A percentile compares a stretch with the other conserved stretches of the same genome.
These are phyloP conservation scores for Thelaira solivaga DNA, from an alignment of 2,888 invertebrate species.

Conservation along the genomic window DNA sequence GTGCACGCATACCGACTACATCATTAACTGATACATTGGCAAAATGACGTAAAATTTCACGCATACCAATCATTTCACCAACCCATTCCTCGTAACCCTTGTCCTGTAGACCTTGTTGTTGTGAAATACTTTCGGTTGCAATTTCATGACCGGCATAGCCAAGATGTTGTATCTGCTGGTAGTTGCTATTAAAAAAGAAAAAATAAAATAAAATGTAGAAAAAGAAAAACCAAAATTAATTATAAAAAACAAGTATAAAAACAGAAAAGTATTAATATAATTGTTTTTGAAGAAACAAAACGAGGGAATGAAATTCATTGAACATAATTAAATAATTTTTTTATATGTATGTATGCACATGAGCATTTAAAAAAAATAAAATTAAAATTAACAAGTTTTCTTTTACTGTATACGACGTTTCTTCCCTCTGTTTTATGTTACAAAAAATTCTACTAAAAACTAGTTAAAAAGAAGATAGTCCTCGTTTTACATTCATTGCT, in stretches of 20 bases:
- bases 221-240: conserved; percentile 27
- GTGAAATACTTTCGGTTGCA: conserved; percentile 81
- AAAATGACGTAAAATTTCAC: conserved; percentile 89
- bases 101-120: conserved; percentile 90
- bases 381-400: no score
- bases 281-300: conserved; percentile 31
- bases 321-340: conserved; percentile 21
- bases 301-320: neutral
- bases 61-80: conserved; percentile 95
- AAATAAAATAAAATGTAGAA: neutral
- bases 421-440: no score
- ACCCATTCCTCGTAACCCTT: conserved; percentile 95
- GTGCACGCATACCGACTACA: conserved; percentile 91
- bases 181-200: conserved; percentile 84
- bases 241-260: conserved; percentile 18
- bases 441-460: no score
- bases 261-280: conserved; percentile 19
- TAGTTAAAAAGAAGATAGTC: no score
- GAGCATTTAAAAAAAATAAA: no score
- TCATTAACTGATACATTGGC: conserved; percentile 89
- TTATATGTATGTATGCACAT: no score
- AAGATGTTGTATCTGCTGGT: conserved; percentile 92
- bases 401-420: no score
- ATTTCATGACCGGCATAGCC: conserved; percentile 93
- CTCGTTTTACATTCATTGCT: no score